These are phyloP conservation scores for Sesia bembeciformis DNA, from an alignment of 2,888 invertebrate species.

Conservation along the genomic window DNA sequence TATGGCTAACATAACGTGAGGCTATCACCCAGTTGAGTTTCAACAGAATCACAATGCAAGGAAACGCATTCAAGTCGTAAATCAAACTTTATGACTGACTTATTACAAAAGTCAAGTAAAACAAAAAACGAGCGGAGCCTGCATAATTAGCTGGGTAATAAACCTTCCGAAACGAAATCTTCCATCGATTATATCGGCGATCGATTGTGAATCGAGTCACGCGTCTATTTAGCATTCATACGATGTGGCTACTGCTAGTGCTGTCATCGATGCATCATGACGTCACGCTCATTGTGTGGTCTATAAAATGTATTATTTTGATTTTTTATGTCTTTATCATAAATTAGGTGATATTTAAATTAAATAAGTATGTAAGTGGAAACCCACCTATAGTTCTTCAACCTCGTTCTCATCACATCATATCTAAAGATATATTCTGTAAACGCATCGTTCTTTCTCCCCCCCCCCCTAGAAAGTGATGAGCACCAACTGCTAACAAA, in stretches of 20 bases:
- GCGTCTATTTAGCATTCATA: conserved; percentile 26
- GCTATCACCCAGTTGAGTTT: neutral
- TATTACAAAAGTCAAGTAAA: too few relatives aligned
- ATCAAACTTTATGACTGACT: neutral
- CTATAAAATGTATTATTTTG: conserved; percentile 4
- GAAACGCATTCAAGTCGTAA: neutral
- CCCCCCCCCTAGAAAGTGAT: too few relatives aligned
- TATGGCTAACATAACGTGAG: neutral
- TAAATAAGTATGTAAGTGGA: too few relatives aligned
- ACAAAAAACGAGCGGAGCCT: too few relatives aligned
- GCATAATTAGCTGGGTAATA: neutral
- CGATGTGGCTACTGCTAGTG: conserved; percentile 18
- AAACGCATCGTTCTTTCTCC: too few relatives aligned
- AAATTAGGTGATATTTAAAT: too few relatives aligned
- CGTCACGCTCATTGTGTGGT: conserved; percentile 33
- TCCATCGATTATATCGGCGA: conserved; percentile 2
- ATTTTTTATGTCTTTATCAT: neutral
- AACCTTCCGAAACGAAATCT: neutral
- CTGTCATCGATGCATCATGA: conserved; percentile 21
- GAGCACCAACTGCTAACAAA: too few relatives aligned
- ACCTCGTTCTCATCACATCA: too few relatives aligned
- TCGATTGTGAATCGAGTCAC: conserved; percentile 17
- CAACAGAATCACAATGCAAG: too few relatives aligned
- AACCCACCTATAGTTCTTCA: too few relatives aligned
- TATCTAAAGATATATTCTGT: too few relatives aligned